Evolutionary conservation across 1,140 invertebrate species (phyloP).

Genomic region (Lordiphosa mommai): DNA sequence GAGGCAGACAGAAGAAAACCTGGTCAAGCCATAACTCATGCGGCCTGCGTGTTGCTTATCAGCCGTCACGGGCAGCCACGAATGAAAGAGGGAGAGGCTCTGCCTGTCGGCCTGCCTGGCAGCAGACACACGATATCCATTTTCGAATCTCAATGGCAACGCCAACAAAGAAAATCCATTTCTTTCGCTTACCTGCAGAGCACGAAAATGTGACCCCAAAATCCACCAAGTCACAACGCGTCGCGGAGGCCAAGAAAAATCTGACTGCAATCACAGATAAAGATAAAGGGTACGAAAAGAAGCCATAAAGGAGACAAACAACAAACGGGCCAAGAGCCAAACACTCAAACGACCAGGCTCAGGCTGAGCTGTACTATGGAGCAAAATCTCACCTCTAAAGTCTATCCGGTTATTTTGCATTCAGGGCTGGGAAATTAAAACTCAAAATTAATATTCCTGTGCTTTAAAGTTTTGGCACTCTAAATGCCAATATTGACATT

Average conservation of each 20-base stretch:
- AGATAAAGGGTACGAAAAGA: conserved; percentile 74
- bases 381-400: too few species aligned
- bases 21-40: conserved; percentile 38
- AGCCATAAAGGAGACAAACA: conserved; percentile 77
- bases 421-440: too few species aligned
- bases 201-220: conserved; percentile 63
- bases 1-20: conserved; percentile 19
- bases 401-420: too few species aligned
- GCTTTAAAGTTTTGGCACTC: too few species aligned
- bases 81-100: not conserved
- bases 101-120: not conserved
- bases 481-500: too few species aligned
- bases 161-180: conserved; percentile 29
- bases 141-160: conserved; percentile 17
- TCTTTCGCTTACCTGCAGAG: conserved; percentile 49
- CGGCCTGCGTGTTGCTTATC: conserved; percentile 43
- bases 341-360: conserved; percentile 19
- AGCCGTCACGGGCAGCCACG: conserved; percentile 18
- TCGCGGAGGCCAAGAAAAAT: conserved; percentile 42
- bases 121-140: conserved; percentile 56
- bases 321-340: conserved; percentile 51
- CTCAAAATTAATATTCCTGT: too few species aligned
- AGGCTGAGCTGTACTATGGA: conserved; percentile 18
- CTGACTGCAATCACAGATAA: conserved; percentile 61
- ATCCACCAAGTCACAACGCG: conserved; percentile 7